Base-by-base conservation (phyloP, 2,888 invertebrate genomes). In the Eupithecia insigniata region DNA sequence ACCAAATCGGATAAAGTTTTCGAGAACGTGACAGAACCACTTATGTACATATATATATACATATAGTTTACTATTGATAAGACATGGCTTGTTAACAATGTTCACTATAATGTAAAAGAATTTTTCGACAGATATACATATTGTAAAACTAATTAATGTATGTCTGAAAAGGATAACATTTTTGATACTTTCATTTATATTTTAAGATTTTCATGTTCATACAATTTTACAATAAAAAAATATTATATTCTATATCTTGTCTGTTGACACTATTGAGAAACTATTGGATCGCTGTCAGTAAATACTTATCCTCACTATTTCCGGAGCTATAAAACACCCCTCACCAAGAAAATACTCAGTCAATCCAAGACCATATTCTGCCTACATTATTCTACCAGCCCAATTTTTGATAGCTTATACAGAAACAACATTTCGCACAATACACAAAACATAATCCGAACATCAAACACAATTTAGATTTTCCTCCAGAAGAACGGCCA, bases 381-480 rank as follows among this genome's bases (percentile, higher is more conserved):
- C 36, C 36, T 36, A 36, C 26, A 22, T 36, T 26, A 5, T 22
- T 55, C 51, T 34, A 32, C 34, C 30, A 22, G 22, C 34, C n/a
- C 62, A 12, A 32, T 34, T 22, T n/a, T 22, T 26, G 36, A 64
- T 64, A 64, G 36, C 34, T 60, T 22, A 22, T 7, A 36, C 34
- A 36, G 36, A 34, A 64, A 64, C 18, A 12, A 32, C n/a, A 64
- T 36, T 64, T 64, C 64, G 34, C 64, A 22, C 36, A 64, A 64
- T 64, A 64, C 64, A 34, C 64, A 34, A 62, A 64, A 55, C 36
- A 67, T 32, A 18, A 62, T 67, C 34, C 68, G n/a, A 62, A 58
- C 58, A 58, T 64, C 55, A 39, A 70, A 64, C 55, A 70, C 64
- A 64, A 39, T 64, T 36, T 64, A 34, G 64, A 64, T 39, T 64